phyloP scores from a whole-genome alignment of 2,113 vertebrate species.

The Myrmecophaga tridactyla region DNA sequence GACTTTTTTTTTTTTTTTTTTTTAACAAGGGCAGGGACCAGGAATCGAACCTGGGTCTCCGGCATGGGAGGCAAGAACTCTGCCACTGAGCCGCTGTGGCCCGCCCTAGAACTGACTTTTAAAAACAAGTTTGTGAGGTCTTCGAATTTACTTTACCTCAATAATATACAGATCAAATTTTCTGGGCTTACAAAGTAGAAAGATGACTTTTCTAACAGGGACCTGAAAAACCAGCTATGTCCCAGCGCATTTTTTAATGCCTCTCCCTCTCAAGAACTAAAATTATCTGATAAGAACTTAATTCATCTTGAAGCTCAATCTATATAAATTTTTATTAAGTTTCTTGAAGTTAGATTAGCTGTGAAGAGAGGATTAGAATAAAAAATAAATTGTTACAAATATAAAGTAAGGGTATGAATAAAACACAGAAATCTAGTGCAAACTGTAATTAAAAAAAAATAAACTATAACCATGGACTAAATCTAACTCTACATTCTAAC shows the following conservation, averaged over 20 bases:
- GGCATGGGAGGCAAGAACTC: too few relatives aligned
- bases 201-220: constrained; percentile 39
- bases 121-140: background rate
- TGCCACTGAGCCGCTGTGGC: too few relatives aligned
- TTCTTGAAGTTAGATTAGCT: constrained; percentile 1
- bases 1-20: too few relatives aligned
- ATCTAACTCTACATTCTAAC: constrained; percentile 14
- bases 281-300: constrained; percentile 19
- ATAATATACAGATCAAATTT: constrained; percentile 41
- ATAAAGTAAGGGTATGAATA: constrained; percentile 2
- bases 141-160: constrained; percentile 61
- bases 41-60: too few relatives aligned
- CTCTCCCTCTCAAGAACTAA: constrained; percentile 11
- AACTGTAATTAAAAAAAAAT: background rate
- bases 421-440: background rate
- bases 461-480: background rate
- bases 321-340: constrained; percentile 41
- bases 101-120: too few relatives aligned
- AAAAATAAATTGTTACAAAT: background rate
- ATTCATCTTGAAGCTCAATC: constrained; percentile 23
- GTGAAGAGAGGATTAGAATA: constrained; percentile 18
- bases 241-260: background rate
- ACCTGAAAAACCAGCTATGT: constrained; percentile 43
- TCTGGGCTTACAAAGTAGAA: constrained; percentile 25
- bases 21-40: too few relatives aligned